phyloP scores from a whole-genome alignment of 1,140 invertebrate genomes.

The Leptinotarsa texana region DNA sequence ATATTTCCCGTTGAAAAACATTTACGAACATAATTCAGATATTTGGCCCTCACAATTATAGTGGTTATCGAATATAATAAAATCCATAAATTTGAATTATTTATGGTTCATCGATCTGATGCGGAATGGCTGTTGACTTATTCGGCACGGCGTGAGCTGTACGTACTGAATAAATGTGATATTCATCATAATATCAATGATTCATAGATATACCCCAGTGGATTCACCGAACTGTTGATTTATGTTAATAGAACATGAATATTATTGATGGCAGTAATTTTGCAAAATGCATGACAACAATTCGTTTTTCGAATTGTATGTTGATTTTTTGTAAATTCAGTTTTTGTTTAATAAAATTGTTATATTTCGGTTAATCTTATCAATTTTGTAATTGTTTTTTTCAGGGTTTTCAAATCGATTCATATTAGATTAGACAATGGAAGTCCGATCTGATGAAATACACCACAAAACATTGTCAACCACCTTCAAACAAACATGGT shows the following conservation, averaged over 20 bases:
- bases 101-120: background rate
- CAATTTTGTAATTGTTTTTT: too few relatives aligned
- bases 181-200: conserved; percentile 4
- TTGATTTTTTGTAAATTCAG: too few relatives aligned
- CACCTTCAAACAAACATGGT: too few relatives aligned
- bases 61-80: conserved; percentile 2
- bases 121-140: background rate
- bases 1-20: background rate
- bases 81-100: conserved; percentile 5
- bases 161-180: background rate
- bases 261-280: too few relatives aligned
- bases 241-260: background rate
- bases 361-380: too few relatives aligned
- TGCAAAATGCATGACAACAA: too few relatives aligned
- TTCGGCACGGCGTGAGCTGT: background rate
- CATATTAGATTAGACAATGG: too few relatives aligned
- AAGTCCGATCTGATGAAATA: too few relatives aligned
- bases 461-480: too few relatives aligned
- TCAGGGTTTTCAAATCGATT: too few relatives aligned
- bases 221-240: background rate
- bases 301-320: too few relatives aligned
- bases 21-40: background rate
- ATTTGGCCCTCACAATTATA: background rate
- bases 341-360: too few relatives aligned
- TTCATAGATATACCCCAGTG: background rate